Evolutionary conservation across 2,888 invertebrate species (phyloP).

Genomic region (Lamellibrachia satsuma): DNA sequence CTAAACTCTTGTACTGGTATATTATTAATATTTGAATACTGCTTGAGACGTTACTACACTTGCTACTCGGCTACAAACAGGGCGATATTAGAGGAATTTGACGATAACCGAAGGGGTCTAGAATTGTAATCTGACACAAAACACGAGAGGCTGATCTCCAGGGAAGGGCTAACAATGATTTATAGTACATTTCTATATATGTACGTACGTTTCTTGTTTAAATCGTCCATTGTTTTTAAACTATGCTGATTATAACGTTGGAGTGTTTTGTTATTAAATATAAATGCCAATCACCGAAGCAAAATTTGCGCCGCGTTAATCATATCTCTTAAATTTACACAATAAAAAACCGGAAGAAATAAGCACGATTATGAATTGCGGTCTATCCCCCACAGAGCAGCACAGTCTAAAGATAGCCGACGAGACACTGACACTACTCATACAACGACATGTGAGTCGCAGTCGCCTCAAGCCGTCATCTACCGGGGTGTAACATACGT

Average conservation of each 20-base stretch:
- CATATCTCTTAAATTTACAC: background rate
- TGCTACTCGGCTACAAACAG: no score
- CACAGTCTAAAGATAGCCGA: background rate
- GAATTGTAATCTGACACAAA: background rate
- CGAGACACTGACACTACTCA: background rate
- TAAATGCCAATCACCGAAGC: background rate
- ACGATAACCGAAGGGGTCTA: background rate
- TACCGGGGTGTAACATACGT: background rate
- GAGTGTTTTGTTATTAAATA: background rate
- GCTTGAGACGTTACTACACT: background rate
- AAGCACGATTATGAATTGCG: background rate
- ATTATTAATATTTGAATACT: background rate
- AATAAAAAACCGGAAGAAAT: background rate
- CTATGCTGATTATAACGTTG: background rate
- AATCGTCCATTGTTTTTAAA: background rate
- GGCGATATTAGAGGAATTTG: background rate
- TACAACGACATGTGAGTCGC: background rate
- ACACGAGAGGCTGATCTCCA: background rate
- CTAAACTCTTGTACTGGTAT: background rate
- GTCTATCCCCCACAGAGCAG: background rate
- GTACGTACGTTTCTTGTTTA: background rate
- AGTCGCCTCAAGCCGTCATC: background rate
- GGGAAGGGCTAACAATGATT: background rate
- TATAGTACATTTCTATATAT: background rate
- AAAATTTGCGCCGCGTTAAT: background rate